Evolutionary conservation across 2,113 vertebrate genomes (phyloP).

Genomic region (Helogale parvula): DNA sequence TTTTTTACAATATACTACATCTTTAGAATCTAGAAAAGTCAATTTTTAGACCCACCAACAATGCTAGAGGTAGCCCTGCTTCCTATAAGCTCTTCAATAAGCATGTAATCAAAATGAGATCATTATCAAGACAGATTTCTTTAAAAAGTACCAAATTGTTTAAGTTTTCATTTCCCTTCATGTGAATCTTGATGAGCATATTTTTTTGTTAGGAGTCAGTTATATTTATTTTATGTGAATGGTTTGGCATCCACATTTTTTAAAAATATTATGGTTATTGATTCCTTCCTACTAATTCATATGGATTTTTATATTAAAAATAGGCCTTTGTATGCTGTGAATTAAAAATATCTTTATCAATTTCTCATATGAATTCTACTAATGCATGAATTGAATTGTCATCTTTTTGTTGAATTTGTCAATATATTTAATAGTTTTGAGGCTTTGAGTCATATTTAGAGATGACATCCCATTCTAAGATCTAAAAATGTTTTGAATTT

Average conservation of each 20-base stretch:
- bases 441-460: neutral
- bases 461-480: neutral
- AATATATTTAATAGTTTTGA: neutral
- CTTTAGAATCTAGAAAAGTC: conserved; percentile 19
- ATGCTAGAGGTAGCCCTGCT: neutral
- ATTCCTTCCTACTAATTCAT: neutral
- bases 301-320: neutral
- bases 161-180: neutral
- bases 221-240: neutral
- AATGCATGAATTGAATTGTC: neutral
- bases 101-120: neutral
- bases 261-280: neutral
- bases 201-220: neutral
- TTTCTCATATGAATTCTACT: neutral
- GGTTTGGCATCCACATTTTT: neutral
- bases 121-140: neutral
- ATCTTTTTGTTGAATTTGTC: neutral
- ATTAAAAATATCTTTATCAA: neutral
- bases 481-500: neutral
- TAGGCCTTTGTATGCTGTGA: neutral
- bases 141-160: neutral
- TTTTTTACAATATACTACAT: neutral
- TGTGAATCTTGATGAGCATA: neutral
- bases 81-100: neutral
- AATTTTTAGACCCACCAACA: neutral